These are phyloP conservation scores for Drosophila grimshawi DNA, from an alignment of 1,140 invertebrate species.

Conservation along the genomic window DNA sequence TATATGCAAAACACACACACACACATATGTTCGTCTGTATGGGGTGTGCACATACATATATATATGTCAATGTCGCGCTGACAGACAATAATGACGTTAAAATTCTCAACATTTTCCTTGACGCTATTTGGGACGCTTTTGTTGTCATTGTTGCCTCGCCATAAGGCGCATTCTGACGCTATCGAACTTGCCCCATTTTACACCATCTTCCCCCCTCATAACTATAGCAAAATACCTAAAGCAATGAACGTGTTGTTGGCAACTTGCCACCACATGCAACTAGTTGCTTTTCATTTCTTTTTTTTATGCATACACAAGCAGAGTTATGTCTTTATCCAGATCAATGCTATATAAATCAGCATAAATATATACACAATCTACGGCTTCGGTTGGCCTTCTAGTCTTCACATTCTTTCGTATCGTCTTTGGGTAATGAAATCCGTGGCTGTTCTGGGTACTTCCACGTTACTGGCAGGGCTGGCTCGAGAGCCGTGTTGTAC, in stretches of 20 bases:
- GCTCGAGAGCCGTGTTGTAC: constrained; percentile 89
- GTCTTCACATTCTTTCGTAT: not conserved
- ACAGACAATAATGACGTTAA: constrained; percentile 84
- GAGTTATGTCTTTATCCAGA: too few species aligned
- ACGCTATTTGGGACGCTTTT: constrained; percentile 28
- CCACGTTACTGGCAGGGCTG: constrained; percentile 86
- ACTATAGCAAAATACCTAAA: not conserved
- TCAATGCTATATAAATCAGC: too few species aligned
- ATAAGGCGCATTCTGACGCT: constrained; percentile 2
- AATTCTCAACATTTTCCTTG: constrained; percentile 72
- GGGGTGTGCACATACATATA: not conserved
- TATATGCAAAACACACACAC: constrained; percentile 71
- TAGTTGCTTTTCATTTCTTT: not conserved
- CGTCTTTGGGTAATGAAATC: not conserved
- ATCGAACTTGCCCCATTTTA: not conserved
- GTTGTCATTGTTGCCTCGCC: constrained; percentile 12
- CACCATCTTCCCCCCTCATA: not conserved
- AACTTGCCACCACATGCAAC: not conserved
- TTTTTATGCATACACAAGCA: too few species aligned
- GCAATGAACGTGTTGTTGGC: not conserved
- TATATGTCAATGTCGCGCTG: constrained; percentile 77
- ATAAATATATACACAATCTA: not conserved
- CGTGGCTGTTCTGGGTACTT: constrained; percentile 23
- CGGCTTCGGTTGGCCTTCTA: not conserved
- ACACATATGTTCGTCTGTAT: constrained; percentile 2